A percentile compares a stretch with the other conserved stretches of the same genome.
phyloP scores from a whole-genome alignment of 2,113 vertebrate species.

The Bufo gargarizans region DNA sequence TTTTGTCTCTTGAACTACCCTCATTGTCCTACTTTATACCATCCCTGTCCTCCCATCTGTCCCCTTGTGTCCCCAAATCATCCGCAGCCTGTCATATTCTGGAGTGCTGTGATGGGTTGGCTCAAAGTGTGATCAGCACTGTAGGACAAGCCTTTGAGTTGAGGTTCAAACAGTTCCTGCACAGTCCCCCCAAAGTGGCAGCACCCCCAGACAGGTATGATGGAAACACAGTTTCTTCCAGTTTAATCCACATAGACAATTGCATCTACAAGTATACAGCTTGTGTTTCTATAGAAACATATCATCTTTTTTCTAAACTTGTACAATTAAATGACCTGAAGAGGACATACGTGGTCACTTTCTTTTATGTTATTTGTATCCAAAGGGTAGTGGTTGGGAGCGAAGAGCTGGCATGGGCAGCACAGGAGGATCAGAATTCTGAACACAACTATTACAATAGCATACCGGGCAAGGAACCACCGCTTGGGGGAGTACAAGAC shows the following conservation, averaged over 20 bases:
- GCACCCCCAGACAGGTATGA: conserved; percentile 75
- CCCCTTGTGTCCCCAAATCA: not conserved
- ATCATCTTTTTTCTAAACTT: not conserved
- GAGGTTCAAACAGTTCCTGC: conserved; percentile 95
- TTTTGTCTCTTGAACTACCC: conserved; percentile 54
- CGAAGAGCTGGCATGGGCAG: conserved; percentile 85
- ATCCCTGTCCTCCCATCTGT: accelerated
- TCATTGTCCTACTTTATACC: conserved; percentile 41
- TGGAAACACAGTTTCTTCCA: not conserved
- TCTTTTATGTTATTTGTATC: not conserved
- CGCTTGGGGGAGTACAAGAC: conserved; percentile 87
- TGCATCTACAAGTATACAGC: not conserved
- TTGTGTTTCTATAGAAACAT: not conserved
- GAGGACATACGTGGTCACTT: not conserved
- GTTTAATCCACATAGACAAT: not conserved
- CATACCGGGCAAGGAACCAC: conserved; percentile 94
- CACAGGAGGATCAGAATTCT: conserved; percentile 77
- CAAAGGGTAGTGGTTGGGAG: conserved; percentile 72
- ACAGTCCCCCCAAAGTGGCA: conserved; percentile 87
- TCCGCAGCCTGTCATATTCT: conserved; percentile 91
- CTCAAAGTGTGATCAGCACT: conserved; percentile 92
- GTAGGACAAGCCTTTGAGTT: conserved; percentile 97
- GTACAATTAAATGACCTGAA: not conserved
- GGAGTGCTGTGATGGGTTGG: conserved; percentile 93
- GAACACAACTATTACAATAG: conserved; percentile 96